A percentile compares a stretch with the other conserved stretches of the same genome.
phyloP scores from a whole-genome alignment of 2,113 vertebrate species.

The Lagopus muta region DNA sequence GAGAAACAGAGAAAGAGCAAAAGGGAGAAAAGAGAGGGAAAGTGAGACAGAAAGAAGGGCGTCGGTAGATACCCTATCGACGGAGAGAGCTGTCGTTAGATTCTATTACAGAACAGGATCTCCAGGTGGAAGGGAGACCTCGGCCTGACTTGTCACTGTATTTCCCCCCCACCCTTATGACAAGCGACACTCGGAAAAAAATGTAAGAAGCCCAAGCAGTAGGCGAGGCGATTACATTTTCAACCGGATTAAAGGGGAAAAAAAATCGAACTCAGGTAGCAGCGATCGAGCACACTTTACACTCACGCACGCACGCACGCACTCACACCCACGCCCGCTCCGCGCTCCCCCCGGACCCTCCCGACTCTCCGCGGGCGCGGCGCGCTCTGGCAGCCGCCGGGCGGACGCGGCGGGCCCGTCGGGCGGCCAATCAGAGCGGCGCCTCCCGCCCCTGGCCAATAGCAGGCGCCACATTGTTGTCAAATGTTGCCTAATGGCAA shows the following conservation, averaged over 20 bases:
- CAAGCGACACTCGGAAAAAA: conserved; percentile 26
- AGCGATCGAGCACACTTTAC: not conserved
- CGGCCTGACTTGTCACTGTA: not conserved
- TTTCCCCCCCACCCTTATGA: conserved; percentile 24
- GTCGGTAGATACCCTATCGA: no score
- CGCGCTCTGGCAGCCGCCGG: conserved; percentile 78
- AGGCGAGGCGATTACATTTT: not conserved
- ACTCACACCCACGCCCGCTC: not conserved
- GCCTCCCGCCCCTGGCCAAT: conserved; percentile 90
- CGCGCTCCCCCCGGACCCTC: conserved; percentile 64
- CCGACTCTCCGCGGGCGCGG: conserved; percentile 33
- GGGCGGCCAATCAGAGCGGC: conserved; percentile 90
- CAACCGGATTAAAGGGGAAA: not conserved
- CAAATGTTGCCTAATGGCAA: conserved; percentile 98
- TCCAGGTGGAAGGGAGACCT: not conserved
- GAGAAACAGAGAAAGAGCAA: not conserved
- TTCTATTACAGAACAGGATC: not conserved
- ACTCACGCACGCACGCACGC: not conserved
- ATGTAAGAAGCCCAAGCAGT: not conserved
- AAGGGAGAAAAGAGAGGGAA: no score
- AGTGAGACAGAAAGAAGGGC: not conserved
- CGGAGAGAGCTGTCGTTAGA: not conserved
- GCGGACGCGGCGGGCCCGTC: conserved; percentile 85
- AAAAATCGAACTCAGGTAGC: not conserved
- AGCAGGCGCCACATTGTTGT: conserved; percentile 97